Base-by-base conservation (phyloP, 2,888 invertebrate species). In the Autographa pulchrina region DNA sequence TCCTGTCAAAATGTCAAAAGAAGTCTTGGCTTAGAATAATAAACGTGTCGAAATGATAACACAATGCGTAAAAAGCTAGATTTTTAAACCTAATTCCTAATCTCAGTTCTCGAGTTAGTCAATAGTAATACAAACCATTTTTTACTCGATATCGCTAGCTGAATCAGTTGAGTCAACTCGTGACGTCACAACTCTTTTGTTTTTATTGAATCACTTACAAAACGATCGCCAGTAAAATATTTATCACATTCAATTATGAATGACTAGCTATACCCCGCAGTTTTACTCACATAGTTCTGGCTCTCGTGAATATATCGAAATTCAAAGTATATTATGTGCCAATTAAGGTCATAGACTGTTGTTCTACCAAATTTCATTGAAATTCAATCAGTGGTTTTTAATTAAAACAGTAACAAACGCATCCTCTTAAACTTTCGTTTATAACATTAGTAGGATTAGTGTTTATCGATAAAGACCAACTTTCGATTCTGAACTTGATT, bases 201-300 rank as follows among this genome's bases (percentile, higher is more conserved):
- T 75, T 75, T 75, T 75, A 59, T 81, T 73, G 67, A 63, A 67
- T 69, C 64, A 76, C 76, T 78, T 76, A 69, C 67, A 79, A 69
- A 76, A 76, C 60, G 9, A 65, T 72, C 56, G 54, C 72, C 67
- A 75, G 62, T 75, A 18, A 65, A 75, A 63, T 18, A 41, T 75
- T 78, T 78, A 66, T 63, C 56, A 63, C 71, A 71, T 68, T 25
- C 0, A 14, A 7, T 65, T 78, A 67, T 72, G 59, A 63, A 77
- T 75, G 65, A 43, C 2, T 62, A 0, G 25, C 58, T 0, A 54
- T 62, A 18, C 8, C 7, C 7, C 6, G n/a, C 14, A 5, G 43
- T 43, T 43, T 48, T 48, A 48, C n/a, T 7, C 48, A 11, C 11
- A 11, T 38, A 38, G 38, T 38, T 38, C 11, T 11, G 8, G n/a